Base-by-base conservation (phyloP, 2,113 vertebrate species). In the Chamaea fasciata region DNA sequence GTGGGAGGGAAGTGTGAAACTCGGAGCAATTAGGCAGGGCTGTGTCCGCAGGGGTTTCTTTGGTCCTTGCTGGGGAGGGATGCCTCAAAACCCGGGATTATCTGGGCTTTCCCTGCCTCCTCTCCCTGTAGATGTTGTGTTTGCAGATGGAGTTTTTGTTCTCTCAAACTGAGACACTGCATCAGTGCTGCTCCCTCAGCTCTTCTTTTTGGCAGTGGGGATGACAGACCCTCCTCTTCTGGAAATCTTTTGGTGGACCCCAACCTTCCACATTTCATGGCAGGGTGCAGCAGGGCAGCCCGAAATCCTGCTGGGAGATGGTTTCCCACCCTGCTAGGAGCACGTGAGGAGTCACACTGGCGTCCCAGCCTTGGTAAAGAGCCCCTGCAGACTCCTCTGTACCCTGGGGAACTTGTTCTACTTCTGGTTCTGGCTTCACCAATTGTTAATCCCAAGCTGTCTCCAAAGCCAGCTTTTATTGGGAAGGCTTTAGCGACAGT, bases 211-310 rank as follows among this genome's bases (percentile, higher is more conserved):
- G 33, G 8, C 27, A 10, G 10, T 2, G 4, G 9, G 9, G 6
- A 6, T 11, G 23, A 14, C 16, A 49, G 13, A 39, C 16, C 5
- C 30, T 59, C 47, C 7, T 71, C 3, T 57, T 27, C 31, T 50
- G 63, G 49, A 63, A 55, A 68, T 83, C 55, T 35, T 31, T 55
- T 56, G 35, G 15, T n/a, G 76, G 20, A 35, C 31, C 11, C n/a
- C 65, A 83, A 1, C 19, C 19, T 24, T 57, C 33, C 18, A 0
- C 0, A 0, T 41, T 68, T 81, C 9, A 0, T 8, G 31, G 44
- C 52, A 78, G 44, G 39, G 57, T 44, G 49, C 79, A 76, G 30
- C 41, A 68, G 41, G 16, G 14, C 49, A 96, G 27, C 78, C 46
- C 42, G 3, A 67, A 90, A 68, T 24, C 63, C 75, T 20, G 35